Base-by-base conservation (phyloP, 2,113 vertebrate genomes). In the Podarcis cretensis region DNA sequence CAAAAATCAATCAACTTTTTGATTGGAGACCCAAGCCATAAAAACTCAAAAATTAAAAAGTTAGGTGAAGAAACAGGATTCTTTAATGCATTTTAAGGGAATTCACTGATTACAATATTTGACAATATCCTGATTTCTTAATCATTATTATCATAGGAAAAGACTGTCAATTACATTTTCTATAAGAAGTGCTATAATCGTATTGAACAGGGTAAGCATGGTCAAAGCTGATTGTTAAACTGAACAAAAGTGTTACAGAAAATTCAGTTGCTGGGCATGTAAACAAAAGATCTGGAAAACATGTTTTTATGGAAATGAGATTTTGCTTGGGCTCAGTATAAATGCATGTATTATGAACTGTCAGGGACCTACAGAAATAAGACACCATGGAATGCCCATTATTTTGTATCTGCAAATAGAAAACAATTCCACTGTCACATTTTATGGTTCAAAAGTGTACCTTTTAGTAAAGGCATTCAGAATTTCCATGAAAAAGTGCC, bases 251-350 rank as follows among this genome's bases (percentile, higher is more conserved):
- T 73, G 35, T 32, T 32, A 89, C 48, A 85, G 48, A 85, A 32
- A 80, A 65, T 85, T 89, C 83, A 74, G 66, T 73, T 80, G 54
- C 54, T 81, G 54, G 54, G 65, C 88, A 81, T 43, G 37, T 74
- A 81, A 85, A 81, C 35, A 80, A 87, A 81, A 25, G 54, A 13
- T 40, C 66, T 89, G 73, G 35, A 80, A 65, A 65, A 73, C 5
- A 65, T 63, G 37, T 89, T 80, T 40, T 85, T 78, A 80, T 40
- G 48, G 30, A 80, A 73, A 80, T 73, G 27, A 84, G 20, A 57
- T 71, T 37, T 87, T 81, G 68, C 80, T 75, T 88, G 27, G 71
- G 40, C 57, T 83, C 80, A 43, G 71, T 75, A 2, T 0, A 25
- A 8, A 37, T 59, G 3, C 0, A 13, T 84, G 32, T 83, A 71